Base-by-base conservation (phyloP, 2,797 vertebrate genomes). In the Tapera naevia region DNA sequence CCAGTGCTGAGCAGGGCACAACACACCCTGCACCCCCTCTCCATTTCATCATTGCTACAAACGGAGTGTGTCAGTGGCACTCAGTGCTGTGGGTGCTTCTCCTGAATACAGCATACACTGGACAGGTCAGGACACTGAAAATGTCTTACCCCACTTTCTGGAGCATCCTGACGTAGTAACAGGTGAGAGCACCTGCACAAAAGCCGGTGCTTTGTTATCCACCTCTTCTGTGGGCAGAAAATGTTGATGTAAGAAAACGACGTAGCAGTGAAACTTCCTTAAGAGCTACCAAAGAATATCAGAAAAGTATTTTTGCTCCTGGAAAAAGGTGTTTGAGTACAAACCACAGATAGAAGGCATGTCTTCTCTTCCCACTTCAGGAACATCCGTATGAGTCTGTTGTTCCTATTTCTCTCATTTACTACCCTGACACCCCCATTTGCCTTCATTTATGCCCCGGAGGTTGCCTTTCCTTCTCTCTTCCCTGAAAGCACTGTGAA, bases 101-200 rank as follows among this genome's bases (percentile, higher is more conserved):
- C 50, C 13, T 2, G 30, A 57, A 30, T 23, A 5, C 33, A 25
- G 21, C 48, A 23, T 10, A 24, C 23, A 8, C 15, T 6, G 32
- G 32, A 13, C 5, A 24, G 28, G 14, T 35, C 12, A 46, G 45
- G 46, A 22, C 60, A 30, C 7, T 22, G 22, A 22, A 61, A 1
- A 11, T 27, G 33, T 37, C 58, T 69, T n/a, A 45, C 8, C 21
- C 1, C 3, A 2, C 56, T 61, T 17, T 46, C 14, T 12, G 17
- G 30, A 62, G 18, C 19, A 67, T n/a, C 24, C 9, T 24, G 41
- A 11, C 0, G 1, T 4, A 78, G n/a, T 5, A 33, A 43, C 0
- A 35, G 8, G 13, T 39, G 25, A 57, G 17, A 81, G 22, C 8
- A 8, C 12, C n/a, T 56, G 66, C 33, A 54, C 3, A 17, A 39